These are phyloP conservation scores for Drosophila paramelanica DNA, from an alignment of 2,888 invertebrate genomes.

Conservation along the genomic window DNA sequence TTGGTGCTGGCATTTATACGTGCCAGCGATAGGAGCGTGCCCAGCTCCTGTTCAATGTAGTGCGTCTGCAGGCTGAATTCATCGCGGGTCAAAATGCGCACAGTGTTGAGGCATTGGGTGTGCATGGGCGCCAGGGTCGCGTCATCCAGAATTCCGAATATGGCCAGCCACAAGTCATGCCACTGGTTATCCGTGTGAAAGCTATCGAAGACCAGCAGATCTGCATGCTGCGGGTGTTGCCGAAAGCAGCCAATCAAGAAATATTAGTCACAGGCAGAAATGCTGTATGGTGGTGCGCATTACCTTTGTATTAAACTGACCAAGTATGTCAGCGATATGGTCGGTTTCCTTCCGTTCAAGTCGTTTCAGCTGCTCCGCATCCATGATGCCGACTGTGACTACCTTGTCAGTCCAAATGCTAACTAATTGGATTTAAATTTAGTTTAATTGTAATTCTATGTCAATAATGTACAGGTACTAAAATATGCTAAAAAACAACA, in stretches of 20 bases:
- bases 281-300: slow-evolving; percentile 2
- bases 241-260: slow-evolving; percentile 2
- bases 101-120: slow-evolving; percentile 81
- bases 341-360: slow-evolving; percentile 75
- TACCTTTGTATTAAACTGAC: slow-evolving; percentile 82
- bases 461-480: slow-evolving; percentile 31
- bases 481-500: slow-evolving; percentile 17
- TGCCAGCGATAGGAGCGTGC: slow-evolving; percentile 89
- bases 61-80: slow-evolving; percentile 89
- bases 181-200: slow-evolving; percentile 83
- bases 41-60: slow-evolving; percentile 89
- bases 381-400: slow-evolving; percentile 70
- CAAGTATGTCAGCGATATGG: slow-evolving; percentile 74
- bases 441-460: slow-evolving; percentile 52
- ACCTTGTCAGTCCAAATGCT: slow-evolving; percentile 13
- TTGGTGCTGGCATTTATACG: slow-evolving; percentile 83
- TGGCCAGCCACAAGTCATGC: slow-evolving; percentile 82
- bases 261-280: slow-evolving; percentile 17
- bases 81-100: slow-evolving; percentile 89
- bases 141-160: slow-evolving; percentile 82
- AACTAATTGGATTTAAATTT: slow-evolving; percentile 57
- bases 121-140: slow-evolving; percentile 64
- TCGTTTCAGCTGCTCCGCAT: slow-evolving; percentile 77
- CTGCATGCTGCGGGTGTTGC: slow-evolving; percentile 73
- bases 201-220: slow-evolving; percentile 82